These are phyloP conservation scores for Hippocampus mohnikei DNA, from an alignment of 2,113 vertebrate genomes.

Conservation along the genomic window DNA sequence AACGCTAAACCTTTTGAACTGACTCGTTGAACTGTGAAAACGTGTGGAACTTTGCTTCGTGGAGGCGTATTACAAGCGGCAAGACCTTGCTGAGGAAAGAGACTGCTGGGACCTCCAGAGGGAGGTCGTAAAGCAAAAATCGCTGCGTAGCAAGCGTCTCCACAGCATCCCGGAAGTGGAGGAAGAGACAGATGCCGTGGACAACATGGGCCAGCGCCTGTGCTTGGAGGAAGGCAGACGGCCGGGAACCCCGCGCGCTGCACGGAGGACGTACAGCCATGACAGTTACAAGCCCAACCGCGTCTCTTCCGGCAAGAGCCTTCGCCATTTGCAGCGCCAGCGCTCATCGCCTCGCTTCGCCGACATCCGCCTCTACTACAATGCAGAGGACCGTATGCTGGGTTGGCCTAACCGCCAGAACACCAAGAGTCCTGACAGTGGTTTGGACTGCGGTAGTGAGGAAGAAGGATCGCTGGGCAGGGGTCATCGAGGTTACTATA, in stretches of 20 bases:
- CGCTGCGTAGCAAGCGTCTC: constrained; percentile 83
- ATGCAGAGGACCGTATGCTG: constrained; percentile 64
- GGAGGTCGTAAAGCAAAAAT: constrained; percentile 81
- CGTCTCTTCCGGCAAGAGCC: constrained; percentile 50
- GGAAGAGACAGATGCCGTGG: constrained; percentile 78
- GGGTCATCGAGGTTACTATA: constrained; percentile 58
- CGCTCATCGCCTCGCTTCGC: constrained; percentile 69
- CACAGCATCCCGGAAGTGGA: constrained; percentile 98
- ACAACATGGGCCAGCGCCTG: constrained; percentile 66
- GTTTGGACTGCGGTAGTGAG: constrained; percentile 94
- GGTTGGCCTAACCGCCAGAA: constrained; percentile 66
- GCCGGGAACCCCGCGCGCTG: constrained; percentile 55
- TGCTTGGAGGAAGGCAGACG: constrained; percentile 59
- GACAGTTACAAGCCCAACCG: constrained; percentile 55
- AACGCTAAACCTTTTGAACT: constrained; percentile 57
- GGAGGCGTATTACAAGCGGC: constrained; percentile 81
- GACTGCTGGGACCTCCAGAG: constrained; percentile 81
- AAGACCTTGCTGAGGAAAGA: constrained; percentile 73
- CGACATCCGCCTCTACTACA: constrained; percentile 62
- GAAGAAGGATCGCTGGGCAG: constrained; percentile 81
- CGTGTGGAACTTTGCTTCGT: constrained; percentile 44
- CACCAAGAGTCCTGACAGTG: constrained; percentile 90
- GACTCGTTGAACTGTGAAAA: constrained; percentile 51
- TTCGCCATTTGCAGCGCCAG: constrained; percentile 63
- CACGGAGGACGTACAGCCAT: constrained; percentile 60